Conservation (phyloP, 1,140 invertebrate genomes). For the Marisa cornuarietis region DNA sequence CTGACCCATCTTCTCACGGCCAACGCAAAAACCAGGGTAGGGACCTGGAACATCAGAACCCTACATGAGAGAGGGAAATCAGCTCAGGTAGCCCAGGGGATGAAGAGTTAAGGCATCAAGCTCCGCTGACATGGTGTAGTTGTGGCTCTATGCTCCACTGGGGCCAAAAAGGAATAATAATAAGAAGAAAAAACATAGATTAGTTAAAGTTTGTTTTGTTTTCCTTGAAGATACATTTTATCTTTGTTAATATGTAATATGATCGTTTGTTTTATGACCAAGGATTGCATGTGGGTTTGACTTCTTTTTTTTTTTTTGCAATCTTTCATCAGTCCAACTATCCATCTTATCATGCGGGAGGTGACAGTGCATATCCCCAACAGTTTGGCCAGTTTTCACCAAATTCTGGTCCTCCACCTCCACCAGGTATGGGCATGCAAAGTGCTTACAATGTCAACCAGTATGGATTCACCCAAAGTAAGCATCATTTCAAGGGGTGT, state of each 20-base stretch:
- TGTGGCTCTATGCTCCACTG: no score
- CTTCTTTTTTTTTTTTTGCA: neutral
- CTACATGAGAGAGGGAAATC: no score
- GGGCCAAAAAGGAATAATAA: no score
- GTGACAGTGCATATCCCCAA: neutral
- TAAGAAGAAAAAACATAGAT: neutral
- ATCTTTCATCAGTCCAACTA: slow-evolving; percentile 14
- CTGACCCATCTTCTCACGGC: no score
- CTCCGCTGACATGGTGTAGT: no score
- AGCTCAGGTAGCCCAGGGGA: no score
- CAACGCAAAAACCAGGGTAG: no score
- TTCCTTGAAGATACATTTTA: neutral
- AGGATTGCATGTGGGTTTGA: neutral
- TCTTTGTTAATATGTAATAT: neutral
- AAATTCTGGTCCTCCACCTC: slow-evolving; percentile 29
- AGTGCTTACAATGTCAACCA: slow-evolving; percentile 35
- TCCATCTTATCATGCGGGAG: slow-evolving; percentile 11
- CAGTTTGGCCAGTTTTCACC: slow-evolving; percentile 11
- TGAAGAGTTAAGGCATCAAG: no score
- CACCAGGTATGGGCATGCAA: slow-evolving; percentile 17
- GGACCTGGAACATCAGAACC: no score
- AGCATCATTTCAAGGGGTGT: no score
- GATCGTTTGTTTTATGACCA: neutral
- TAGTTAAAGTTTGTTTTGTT: slow-evolving; percentile 1
- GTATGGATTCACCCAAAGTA: slow-evolving; percentile 11